These are phyloP conservation scores for Andricus quercusramuli DNA, from an alignment of 2,888 invertebrate species.

Conservation along the genomic window DNA sequence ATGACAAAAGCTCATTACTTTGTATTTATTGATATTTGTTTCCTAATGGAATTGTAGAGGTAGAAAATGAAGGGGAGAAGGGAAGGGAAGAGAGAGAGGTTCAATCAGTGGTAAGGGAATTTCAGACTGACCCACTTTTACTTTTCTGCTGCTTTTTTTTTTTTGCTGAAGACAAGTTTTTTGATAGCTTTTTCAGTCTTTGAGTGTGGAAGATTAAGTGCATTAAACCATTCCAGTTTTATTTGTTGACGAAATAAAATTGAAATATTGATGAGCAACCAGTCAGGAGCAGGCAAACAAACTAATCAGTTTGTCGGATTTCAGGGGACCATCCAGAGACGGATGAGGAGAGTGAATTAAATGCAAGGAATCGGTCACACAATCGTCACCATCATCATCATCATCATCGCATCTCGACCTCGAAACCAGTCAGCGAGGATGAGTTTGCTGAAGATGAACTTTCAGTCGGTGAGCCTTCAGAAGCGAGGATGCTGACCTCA, in stretches of 20 bases:
- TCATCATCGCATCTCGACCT: constrained; percentile 69
- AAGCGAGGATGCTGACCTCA: constrained; percentile 79
- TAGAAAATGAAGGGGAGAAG: not conserved
- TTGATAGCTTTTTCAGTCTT: too few species aligned
- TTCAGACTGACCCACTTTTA: too few species aligned
- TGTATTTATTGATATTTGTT: not conserved
- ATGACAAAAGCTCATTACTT: not conserved
- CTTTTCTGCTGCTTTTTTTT: too few species aligned
- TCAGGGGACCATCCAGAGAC: constrained; percentile 73
- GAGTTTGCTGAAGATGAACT: constrained; percentile 93
- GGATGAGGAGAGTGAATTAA: constrained; percentile 73
- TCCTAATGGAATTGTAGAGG: not conserved
- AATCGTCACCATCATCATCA: constrained; percentile 68
- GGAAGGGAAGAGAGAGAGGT: not conserved
- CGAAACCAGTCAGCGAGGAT: constrained; percentile 85
- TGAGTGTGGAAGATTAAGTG: too few species aligned
- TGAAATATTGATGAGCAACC: too few species aligned
- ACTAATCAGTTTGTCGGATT: constrained; percentile 20
- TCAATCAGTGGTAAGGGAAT: too few species aligned
- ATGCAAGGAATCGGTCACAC: constrained; percentile 70
- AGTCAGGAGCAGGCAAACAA: too few species aligned
- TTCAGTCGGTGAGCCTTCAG: constrained; percentile 77
- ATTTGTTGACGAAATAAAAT: too few species aligned
- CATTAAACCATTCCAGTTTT: too few species aligned
- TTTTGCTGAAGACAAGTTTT: too few species aligned